phyloP scores from a whole-genome alignment of 1,140 invertebrate species.

The Belonocnema kinseyi region DNA sequence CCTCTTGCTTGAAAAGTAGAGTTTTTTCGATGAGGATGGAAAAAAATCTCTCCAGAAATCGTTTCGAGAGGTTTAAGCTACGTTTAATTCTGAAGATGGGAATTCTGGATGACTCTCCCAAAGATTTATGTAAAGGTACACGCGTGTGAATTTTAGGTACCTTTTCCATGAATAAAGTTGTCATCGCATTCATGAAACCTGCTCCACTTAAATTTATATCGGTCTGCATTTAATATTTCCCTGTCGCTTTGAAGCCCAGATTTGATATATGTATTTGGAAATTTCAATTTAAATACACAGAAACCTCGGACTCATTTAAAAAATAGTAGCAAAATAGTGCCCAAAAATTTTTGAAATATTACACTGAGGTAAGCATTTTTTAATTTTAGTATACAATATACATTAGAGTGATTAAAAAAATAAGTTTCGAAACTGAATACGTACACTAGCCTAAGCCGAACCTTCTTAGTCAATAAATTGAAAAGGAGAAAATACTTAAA shows the following conservation, averaged over 20 bases:
- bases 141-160: conserved; percentile 5
- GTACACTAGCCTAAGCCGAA: too few species aligned
- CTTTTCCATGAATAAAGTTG: conserved; percentile 15
- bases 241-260: neutral
- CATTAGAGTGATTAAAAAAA: too few species aligned
- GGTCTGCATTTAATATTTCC: conserved; percentile 27
- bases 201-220: conserved; percentile 24
- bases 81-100: conserved; percentile 15
- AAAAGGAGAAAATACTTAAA: too few species aligned
- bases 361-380: too few species aligned
- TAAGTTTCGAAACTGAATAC: too few species aligned
- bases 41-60: conserved; percentile 30
- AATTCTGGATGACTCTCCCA: neutral
- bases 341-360: too few species aligned
- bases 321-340: too few species aligned
- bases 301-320: too few species aligned
- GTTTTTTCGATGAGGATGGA: conserved; percentile 5
- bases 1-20: neutral
- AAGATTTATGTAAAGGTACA: conserved; percentile 19
- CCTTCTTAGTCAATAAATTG: too few species aligned
- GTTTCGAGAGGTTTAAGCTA: conserved; percentile 4
- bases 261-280: neutral
- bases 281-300: neutral
- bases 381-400: too few species aligned
- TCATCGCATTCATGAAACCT: conserved; percentile 22